Conservation (phyloP, 2,113 vertebrate species). For the Desmodus rotundus region DNA sequence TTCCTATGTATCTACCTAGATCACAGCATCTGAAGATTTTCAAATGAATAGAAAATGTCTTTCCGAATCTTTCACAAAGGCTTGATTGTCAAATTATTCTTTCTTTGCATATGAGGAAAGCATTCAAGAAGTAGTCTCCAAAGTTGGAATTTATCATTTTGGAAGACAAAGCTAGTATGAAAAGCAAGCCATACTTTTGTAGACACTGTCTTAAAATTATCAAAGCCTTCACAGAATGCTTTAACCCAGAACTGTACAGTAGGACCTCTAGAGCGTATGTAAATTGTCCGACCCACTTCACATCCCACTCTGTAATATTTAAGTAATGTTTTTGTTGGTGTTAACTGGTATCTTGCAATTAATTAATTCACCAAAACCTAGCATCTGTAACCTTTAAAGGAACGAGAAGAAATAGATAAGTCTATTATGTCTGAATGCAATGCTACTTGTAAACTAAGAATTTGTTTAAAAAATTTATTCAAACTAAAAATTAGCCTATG, state of each 20-base stretch:
- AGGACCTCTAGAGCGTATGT: background rate
- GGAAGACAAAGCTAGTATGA: background rate
- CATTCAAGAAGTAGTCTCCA: background rate
- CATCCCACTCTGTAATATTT: background rate
- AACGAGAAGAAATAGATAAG: background rate
- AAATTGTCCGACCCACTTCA: background rate
- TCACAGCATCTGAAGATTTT: background rate
- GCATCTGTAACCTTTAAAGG: background rate
- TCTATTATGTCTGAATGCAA: background rate
- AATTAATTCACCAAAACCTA: background rate
- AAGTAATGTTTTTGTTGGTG: background rate
- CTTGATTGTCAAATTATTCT: background rate
- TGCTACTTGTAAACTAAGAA: background rate
- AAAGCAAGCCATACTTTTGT: background rate
- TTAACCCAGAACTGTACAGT: background rate
- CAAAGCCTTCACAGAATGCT: background rate
- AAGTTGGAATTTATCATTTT: background rate
- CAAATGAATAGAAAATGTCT: background rate
- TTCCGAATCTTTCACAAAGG: background rate
- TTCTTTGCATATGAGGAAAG: background rate
- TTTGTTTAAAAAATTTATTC: constrained; percentile 36
- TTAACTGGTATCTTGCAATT: background rate
- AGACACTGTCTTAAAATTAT: background rate
- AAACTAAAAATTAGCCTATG: constrained; percentile 7
- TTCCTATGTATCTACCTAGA: background rate